phyloP scores from a whole-genome alignment of 2,888 invertebrate genomes.

The Xanthorhoe designata region DNA sequence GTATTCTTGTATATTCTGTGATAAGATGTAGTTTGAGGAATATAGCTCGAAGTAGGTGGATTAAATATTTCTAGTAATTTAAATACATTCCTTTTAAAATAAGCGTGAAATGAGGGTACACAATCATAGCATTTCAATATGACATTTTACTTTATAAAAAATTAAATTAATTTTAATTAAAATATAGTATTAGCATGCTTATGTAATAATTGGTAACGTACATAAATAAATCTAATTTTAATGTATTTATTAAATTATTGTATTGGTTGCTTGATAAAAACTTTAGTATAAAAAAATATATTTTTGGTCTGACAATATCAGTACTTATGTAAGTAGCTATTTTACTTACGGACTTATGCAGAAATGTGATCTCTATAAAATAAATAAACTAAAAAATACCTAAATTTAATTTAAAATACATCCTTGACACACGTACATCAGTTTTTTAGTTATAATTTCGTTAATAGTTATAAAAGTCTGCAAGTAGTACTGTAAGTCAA shows the following conservation, averaged over 20 bases:
- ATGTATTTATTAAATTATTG: constrained; percentile 1
- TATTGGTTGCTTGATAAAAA: constrained; percentile 25
- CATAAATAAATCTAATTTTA: constrained; percentile 8
- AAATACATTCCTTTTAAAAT: constrained; percentile 38
- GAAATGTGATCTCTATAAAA: constrained; percentile 43
- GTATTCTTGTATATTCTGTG: constrained; percentile 32
- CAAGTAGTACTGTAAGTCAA: not conserved
- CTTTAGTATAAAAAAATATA: constrained; percentile 8
- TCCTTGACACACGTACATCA: not conserved
- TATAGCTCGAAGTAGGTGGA: constrained; percentile 17
- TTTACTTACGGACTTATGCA: constrained; percentile 36
- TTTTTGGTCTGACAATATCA: constrained; percentile 22
- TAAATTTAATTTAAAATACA: constrained; percentile 16
- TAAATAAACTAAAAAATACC: constrained; percentile 33
- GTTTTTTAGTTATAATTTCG: not conserved
- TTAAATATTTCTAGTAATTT: constrained; percentile 17
- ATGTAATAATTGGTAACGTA: constrained; percentile 9
- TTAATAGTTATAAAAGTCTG: not conserved
- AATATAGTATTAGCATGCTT: constrained; percentile 40
- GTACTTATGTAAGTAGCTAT: constrained; percentile 21
- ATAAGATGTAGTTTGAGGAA: constrained; percentile 37
- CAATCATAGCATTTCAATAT: constrained; percentile 33
- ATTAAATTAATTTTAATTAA: constrained; percentile 48
- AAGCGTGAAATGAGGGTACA: constrained; percentile 47
- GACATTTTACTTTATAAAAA: constrained; percentile 38